phyloP scores from a whole-genome alignment of 1,140 invertebrate species.

The Prorops nasuta region DNA sequence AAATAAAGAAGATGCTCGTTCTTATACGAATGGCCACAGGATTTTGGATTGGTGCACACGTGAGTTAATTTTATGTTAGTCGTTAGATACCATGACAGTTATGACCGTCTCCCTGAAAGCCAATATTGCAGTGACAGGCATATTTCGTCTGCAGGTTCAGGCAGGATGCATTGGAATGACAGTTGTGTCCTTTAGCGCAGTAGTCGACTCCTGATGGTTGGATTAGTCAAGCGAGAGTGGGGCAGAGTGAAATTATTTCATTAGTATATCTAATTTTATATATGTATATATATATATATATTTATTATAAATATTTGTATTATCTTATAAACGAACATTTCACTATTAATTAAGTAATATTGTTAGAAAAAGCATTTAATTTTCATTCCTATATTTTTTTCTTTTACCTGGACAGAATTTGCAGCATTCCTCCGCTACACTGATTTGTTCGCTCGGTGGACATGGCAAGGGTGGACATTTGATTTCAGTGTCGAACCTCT shows the following conservation, averaged over 20 bases:
- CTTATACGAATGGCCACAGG: too few species aligned
- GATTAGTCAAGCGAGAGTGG: constrained; percentile 34
- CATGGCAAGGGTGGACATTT: constrained; percentile 81
- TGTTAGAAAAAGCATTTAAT: too few species aligned
- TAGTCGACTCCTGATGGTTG: constrained; percentile 76
- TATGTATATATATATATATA: too few species aligned
- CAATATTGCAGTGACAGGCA: constrained; percentile 79
- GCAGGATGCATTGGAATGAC: constrained; percentile 81
- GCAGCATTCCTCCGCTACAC: constrained; percentile 82
- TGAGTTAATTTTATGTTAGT: too few species aligned
- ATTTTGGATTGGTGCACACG: too few species aligned
- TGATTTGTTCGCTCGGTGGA: constrained; percentile 72
- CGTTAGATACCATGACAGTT: constrained; percentile 74
- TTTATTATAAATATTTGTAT: constrained; percentile 18
- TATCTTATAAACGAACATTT: too few species aligned
- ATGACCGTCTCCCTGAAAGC: constrained; percentile 78
- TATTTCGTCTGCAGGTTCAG: constrained; percentile 82
- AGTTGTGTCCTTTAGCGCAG: constrained; percentile 80
- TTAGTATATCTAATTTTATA: too few species aligned
- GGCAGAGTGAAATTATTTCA: too few species aligned
- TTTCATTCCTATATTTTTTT: too few species aligned
- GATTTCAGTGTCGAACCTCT: constrained; percentile 68
- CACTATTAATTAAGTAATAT: too few species aligned
- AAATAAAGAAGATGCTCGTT: too few species aligned
- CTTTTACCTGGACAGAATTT: constrained; percentile 82